Conservation (phyloP, 2,888 invertebrate species). For the Diaphora mendica region DNA sequence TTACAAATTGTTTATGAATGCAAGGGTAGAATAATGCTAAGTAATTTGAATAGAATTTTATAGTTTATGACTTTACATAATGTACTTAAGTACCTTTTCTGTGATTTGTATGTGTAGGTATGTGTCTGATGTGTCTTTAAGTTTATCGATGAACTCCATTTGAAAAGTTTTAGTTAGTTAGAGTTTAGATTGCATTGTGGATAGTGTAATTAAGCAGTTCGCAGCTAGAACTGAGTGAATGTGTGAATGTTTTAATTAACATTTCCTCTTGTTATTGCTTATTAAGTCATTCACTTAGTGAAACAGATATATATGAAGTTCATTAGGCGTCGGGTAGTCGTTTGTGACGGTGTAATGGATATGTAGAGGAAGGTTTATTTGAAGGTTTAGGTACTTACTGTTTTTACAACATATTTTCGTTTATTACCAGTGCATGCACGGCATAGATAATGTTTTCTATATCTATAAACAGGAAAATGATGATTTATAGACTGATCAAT, state of each 20-base stretch:
- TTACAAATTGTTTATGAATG: slow-evolving; percentile 50
- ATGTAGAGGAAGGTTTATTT: neutral
- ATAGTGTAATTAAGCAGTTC: slow-evolving; percentile 47
- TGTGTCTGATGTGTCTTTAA: slow-evolving; percentile 22
- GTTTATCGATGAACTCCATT: slow-evolving; percentile 43
- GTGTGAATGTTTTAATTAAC: slow-evolving; percentile 38
- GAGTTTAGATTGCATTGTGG: slow-evolving; percentile 22
- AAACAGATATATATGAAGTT: slow-evolving; percentile 17
- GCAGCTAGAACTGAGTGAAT: slow-evolving; percentile 33
- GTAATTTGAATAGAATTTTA: slow-evolving; percentile 34
- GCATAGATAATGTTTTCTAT: too few species aligned
- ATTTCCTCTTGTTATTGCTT: slow-evolving; percentile 41
- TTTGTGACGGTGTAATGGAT: neutral
- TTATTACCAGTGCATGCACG: neutral
- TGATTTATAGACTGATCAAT: too few species aligned
- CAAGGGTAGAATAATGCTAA: slow-evolving; percentile 35
- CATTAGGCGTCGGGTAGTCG: slow-evolving; percentile 10
- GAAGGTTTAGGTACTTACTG: neutral
- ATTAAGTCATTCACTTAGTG: slow-evolving; percentile 28
- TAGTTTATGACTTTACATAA: neutral
- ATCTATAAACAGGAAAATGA: too few species aligned
- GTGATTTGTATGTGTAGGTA: too few species aligned
- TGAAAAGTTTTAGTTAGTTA: slow-evolving; percentile 57
- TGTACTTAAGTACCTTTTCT: too few species aligned
- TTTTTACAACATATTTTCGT: neutral